Evolutionary conservation across 2,888 invertebrate species (phyloP), one percentile per base, ranked within the genome.

Genomic region (Andrena bucephala): DNA sequence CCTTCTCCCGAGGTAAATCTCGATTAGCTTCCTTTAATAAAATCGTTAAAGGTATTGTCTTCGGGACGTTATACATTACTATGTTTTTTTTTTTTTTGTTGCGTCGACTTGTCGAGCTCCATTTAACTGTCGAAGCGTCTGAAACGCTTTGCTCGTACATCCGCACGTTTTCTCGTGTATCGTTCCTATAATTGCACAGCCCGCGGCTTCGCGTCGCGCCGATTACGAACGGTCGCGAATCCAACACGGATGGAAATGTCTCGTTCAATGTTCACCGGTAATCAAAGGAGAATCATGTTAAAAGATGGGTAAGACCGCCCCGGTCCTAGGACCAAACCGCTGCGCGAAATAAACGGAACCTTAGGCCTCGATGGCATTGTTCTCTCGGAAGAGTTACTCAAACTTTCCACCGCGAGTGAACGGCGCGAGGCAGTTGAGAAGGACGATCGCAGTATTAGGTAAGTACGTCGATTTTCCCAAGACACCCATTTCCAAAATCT

Each of bases 11-110:
- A 87, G 87, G 86, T 84, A 77, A 83, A 78, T 83, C 79, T 80
- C 83, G 83, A 81, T 81, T 75, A 78, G 52, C 63, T 76, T 74
- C 59, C 69, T 71, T 86, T 83, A 83, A 74, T 88, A 87, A 88
- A 88, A 88, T 77, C 79, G 81, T 88, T 87, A 88, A 84, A 88
- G 82, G 88, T 88, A 93, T 93, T 93, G 93, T 93, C 93, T 91
- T 92, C 89, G 90, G 93, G 93, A 93, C 93, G 93, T 93, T 92
- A 91, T 91, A 89, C 89, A 92, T 93, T 92, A 89, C 91, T 91
- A 89, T 90, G 68, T 27, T 57, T 57, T 20, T 20, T 20, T 20
- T 20, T 20, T 20, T 54, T 57, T 57, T 24, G 20, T 85, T 91
- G 87, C 89, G 86, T 89, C 87, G 87, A 86, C 88, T 90, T 89